Evolutionary conservation across 2,113 vertebrate species (phyloP).

Genomic region (Gambusia affinis): DNA sequence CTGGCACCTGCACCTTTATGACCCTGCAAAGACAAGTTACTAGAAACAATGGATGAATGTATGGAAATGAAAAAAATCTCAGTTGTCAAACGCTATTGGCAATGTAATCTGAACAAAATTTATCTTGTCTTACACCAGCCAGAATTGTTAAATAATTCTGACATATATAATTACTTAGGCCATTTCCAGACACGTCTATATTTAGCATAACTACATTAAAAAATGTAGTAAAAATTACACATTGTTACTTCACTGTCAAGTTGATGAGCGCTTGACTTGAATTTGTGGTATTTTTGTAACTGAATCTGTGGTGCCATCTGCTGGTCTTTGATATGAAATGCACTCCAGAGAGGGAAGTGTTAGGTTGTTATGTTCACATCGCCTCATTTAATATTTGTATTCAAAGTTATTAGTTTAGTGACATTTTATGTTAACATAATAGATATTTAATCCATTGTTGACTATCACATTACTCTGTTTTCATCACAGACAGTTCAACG

Average conservation of each 20-base stretch:
- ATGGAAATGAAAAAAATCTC: not conserved
- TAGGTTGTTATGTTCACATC: constrained; percentile 52
- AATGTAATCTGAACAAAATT: not conserved
- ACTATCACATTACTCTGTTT: not conserved
- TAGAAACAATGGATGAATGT: not conserved
- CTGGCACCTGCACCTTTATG: too few relatives aligned
- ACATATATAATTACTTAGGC: not conserved
- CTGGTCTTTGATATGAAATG: constrained; percentile 44
- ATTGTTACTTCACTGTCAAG: not conserved
- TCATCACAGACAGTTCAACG: not conserved
- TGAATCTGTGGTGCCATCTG: constrained; percentile 74
- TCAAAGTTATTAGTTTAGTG: not conserved
- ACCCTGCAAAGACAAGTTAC: too few relatives aligned
- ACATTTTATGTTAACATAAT: not conserved
- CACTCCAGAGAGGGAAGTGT: constrained; percentile 4
- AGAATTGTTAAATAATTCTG: not conserved
- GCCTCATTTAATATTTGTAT: not conserved
- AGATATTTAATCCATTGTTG: not conserved
- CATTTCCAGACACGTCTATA: not conserved
- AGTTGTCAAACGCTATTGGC: not conserved
- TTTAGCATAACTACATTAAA: too few relatives aligned
- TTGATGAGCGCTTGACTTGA: not conserved
- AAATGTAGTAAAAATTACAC: not conserved
- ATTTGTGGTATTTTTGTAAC: not conserved
- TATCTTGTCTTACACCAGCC: not conserved